These are phyloP conservation scores for Callipepla californica DNA, from an alignment of 2,113 vertebrate species.

Conservation along the genomic window DNA sequence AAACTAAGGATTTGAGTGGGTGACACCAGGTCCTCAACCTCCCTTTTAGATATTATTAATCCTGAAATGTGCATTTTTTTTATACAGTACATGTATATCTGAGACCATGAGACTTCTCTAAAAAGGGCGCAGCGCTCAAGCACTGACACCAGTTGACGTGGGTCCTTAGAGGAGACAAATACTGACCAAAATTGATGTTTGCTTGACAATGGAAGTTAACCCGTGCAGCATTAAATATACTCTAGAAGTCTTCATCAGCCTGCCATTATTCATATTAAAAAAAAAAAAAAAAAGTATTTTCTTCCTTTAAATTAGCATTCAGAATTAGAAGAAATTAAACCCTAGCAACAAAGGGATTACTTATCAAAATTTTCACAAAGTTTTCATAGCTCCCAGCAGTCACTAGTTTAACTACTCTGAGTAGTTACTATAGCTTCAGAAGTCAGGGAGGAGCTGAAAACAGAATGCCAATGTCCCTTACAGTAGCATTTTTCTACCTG, in stretches of 20 bases:
- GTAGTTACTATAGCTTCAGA: not conserved
- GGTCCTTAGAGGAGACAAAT: not conserved
- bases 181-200: not conserved
- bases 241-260: not conserved
- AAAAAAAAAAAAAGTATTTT: not conserved
- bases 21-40: not conserved
- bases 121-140: not conserved
- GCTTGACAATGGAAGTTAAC: not conserved
- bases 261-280: not conserved
- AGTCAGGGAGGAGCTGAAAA: not conserved
- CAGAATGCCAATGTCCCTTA: not conserved
- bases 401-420: not conserved
- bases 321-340: not conserved
- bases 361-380: not conserved
- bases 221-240: not conserved
- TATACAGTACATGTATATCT: fast-evolving
- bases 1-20: not conserved
- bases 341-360: not conserved
- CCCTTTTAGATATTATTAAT: not conserved
- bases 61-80: not conserved
- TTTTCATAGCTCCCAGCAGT: not conserved
- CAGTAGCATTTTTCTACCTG: not conserved
- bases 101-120: not conserved
- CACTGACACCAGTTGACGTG: fast-evolving
- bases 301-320: not conserved